These are phyloP conservation scores for Parotocinclus haroldoi DNA, from an alignment of 2,797 vertebrate genomes.

Conservation along the genomic window DNA sequence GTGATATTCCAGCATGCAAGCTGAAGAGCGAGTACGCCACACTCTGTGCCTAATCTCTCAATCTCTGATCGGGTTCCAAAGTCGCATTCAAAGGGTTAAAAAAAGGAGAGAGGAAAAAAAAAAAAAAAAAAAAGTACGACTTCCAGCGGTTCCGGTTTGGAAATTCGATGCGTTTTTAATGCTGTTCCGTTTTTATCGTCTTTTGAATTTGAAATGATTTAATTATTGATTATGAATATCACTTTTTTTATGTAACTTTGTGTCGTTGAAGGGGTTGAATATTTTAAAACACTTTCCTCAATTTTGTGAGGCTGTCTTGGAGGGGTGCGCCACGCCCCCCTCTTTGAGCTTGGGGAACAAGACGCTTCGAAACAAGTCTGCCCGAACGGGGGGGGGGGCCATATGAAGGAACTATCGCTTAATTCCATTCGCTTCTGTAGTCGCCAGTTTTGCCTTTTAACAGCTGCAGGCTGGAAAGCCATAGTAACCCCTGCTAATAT, in stretches of 20 bases:
- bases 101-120: conserved; percentile 44
- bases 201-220: conserved; percentile 53
- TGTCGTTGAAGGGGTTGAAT: conserved; percentile 78
- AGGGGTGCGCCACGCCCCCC: conserved; percentile 60
- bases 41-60: conserved; percentile 93
- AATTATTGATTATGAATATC: conserved; percentile 54
- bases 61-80: conserved; percentile 78
- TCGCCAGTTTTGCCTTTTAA: conserved; percentile 59
- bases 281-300: conserved; percentile 82
- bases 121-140: conserved; percentile 52
- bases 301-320: conserved; percentile 92
- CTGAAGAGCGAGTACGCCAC: conserved; percentile 92
- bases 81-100: conserved; percentile 52
- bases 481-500: conserved; percentile 64
- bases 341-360: conserved; percentile 73
- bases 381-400: conserved; percentile 62
- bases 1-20: conserved; percentile 95
- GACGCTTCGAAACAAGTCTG: conserved; percentile 66
- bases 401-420: conserved; percentile 46
- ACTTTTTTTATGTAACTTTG: conserved; percentile 65
- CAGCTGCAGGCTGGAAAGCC: conserved; percentile 57
- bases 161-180: conserved; percentile 69
- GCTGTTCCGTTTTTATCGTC: conserved; percentile 56
- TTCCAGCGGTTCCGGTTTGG: conserved; percentile 60
- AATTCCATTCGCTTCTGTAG: conserved; percentile 60